A percentile compares a stretch with the other conserved stretches of the same genome.
Conservation (phyloP, 2,113 vertebrate species). For the Chlamydotis undulata region DNA sequence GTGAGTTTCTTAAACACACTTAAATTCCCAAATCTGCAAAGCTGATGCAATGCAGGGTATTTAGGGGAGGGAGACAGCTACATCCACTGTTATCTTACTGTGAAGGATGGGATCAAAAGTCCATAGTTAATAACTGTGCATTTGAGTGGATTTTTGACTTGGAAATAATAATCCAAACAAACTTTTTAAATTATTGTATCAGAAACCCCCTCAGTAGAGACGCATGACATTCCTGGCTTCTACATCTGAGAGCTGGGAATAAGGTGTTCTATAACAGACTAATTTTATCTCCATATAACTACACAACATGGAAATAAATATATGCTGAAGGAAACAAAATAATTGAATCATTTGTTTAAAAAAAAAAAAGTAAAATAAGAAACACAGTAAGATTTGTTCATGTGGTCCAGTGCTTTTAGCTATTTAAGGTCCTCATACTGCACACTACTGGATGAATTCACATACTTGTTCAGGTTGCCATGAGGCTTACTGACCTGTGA, state of each 20-base stretch:
- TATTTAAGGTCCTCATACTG: neutral
- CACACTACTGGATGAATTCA: neutral
- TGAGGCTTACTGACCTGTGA: neutral
- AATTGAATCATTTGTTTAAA: neutral
- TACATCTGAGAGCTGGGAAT: neutral
- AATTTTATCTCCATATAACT: neutral
- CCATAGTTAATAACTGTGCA: neutral
- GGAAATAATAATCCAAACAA: neutral
- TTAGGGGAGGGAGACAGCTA: neutral
- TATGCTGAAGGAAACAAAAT: neutral
- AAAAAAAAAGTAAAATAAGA: neutral
- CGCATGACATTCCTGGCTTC: neutral
- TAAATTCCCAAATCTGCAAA: neutral
- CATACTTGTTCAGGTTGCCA: neutral
- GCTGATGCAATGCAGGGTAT: neutral
- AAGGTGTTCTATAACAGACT: neutral
- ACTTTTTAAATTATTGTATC: neutral
- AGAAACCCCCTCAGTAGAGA: neutral
- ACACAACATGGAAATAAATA: neutral
- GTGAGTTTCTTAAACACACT: neutral
- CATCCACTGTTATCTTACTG: neutral
- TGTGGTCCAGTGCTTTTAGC: neutral
- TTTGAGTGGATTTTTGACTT: neutral
- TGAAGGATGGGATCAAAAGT: neutral
- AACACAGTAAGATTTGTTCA: neutral